Conservation (phyloP, 1,140 invertebrate species). For the Drosophila sucinea region DNA sequence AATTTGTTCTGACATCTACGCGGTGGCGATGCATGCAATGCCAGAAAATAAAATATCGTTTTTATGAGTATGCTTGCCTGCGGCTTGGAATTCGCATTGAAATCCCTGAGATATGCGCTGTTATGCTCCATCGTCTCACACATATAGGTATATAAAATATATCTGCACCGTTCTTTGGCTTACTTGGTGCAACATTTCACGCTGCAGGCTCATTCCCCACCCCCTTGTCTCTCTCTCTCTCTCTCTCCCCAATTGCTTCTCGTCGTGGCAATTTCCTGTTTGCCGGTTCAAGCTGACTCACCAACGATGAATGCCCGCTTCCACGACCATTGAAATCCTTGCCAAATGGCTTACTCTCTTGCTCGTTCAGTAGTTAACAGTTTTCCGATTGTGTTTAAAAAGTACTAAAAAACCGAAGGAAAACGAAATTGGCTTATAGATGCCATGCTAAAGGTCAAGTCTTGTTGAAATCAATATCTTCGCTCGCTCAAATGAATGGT, state of each 20-base stretch:
- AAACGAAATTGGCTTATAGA: background rate
- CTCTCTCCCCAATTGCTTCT: background rate
- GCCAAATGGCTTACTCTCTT: background rate
- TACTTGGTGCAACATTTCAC: slow-evolving; percentile 72
- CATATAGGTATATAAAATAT: background rate
- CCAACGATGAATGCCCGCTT: slow-evolving; percentile 22
- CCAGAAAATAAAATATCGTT: slow-evolving; percentile 66
- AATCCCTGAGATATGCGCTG: slow-evolving; percentile 48
- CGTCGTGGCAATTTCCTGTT: slow-evolving; percentile 59
- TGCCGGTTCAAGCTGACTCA: slow-evolving; percentile 53
- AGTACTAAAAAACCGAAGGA: too few species aligned
- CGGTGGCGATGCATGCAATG: slow-evolving; percentile 37
- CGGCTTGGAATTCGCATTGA: slow-evolving; percentile 36
- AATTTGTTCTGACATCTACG: slow-evolving; percentile 60
- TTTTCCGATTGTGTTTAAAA: background rate
- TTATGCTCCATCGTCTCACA: slow-evolving; percentile 23
- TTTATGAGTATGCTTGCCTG: slow-evolving; percentile 57
- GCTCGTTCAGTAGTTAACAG: background rate
- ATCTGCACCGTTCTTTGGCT: slow-evolving; percentile 22
- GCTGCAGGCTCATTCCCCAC: slow-evolving; percentile 51
- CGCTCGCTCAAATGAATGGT: too few species aligned
- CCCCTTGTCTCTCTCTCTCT: background rate
- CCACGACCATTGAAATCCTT: slow-evolving; percentile 15
- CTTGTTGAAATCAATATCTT: too few species aligned
- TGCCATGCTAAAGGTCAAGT: too few species aligned